A percentile compares a stretch with the other conserved stretches of the same genome.
phyloP scores from a whole-genome alignment of 1,140 invertebrate species.

The Acromyrmex heyeri region DNA sequence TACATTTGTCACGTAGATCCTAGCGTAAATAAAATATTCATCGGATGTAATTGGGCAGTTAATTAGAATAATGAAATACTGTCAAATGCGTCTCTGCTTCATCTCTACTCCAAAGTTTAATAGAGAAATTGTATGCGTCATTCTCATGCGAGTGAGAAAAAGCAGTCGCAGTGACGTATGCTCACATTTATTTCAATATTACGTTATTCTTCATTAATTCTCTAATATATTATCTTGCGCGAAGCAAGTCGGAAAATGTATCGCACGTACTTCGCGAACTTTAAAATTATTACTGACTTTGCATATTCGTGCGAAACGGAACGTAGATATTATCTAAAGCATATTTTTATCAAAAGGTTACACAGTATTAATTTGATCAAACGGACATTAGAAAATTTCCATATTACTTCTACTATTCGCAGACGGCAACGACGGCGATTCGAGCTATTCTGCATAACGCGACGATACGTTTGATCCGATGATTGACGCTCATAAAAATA shows the following conservation, averaged over 20 bases:
- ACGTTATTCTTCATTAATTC: slow-evolving; percentile 42
- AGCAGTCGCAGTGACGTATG: not conserved
- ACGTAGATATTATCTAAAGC: not conserved
- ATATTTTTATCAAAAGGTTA: slow-evolving; percentile 7
- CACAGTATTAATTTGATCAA: not conserved
- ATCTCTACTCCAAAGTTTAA: not conserved
- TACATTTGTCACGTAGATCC: not conserved
- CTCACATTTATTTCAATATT: slow-evolving; percentile 36
- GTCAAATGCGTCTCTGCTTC: not conserved
- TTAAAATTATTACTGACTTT: slow-evolving; percentile 21
- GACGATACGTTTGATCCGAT: not conserved
- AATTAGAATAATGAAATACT: slow-evolving; percentile 55
- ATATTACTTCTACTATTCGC: not conserved
- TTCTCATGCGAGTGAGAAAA: slow-evolving; percentile 2
- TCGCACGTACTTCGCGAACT: not conserved
- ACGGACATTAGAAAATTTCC: not conserved
- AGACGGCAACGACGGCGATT: too few species aligned
- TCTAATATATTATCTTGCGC: slow-evolving; percentile 14
- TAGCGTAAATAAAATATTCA: slow-evolving; percentile 41
- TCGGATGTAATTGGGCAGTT: slow-evolving; percentile 18
- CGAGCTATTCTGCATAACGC: not conserved
- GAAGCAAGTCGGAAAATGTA: slow-evolving; percentile 12
- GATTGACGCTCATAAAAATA: slow-evolving; percentile 17
- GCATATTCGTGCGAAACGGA: not conserved
- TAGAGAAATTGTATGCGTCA: slow-evolving; percentile 1